These are phyloP conservation scores for Euplexia lucipara DNA, from an alignment of 2,888 invertebrate species.

Conservation along the genomic window DNA sequence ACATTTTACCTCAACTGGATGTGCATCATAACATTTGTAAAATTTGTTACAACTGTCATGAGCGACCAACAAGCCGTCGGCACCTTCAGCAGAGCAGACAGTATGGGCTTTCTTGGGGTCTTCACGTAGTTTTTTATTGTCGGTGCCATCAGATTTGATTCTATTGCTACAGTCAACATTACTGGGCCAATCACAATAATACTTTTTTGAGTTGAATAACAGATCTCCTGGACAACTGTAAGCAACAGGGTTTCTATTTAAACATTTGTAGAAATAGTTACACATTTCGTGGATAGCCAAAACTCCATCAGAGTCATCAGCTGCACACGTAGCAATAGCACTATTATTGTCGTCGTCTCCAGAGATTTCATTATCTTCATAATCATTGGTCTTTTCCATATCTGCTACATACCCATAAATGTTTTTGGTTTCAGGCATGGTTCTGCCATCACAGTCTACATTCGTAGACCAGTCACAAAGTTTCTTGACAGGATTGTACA, in stretches of 20 bases:
- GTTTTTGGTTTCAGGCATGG: conserved; percentile 23
- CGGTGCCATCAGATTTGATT: conserved; percentile 15
- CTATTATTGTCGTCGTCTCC: neutral
- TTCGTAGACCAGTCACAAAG: conserved; percentile 65
- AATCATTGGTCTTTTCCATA: neutral
- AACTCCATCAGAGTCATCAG: conserved; percentile 61
- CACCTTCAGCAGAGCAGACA: conserved; percentile 66
- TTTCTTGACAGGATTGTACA: conserved; percentile 63
- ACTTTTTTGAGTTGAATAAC: conserved; percentile 56
- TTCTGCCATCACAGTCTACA: conserved; percentile 66
- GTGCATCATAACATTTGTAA: conserved; percentile 70
- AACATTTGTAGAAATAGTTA: conserved; percentile 71
- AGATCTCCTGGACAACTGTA: conserved; percentile 62
- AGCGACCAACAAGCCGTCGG: conserved; percentile 70
- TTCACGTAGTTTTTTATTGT: conserved; percentile 33
- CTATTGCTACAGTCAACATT: conserved; percentile 65
- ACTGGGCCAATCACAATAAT: conserved; percentile 63
- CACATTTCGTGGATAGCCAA: conserved; percentile 72
- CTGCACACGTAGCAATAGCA: conserved; percentile 59
- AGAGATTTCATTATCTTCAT: conserved; percentile 17
- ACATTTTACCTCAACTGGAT: conserved; percentile 66
- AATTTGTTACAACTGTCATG: conserved; percentile 73
- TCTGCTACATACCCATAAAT: neutral
- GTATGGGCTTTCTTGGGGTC: conserved; percentile 65
- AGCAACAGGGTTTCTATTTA: conserved; percentile 57